phyloP scores from a whole-genome alignment of 2,113 vertebrate genomes.

The Hymenochirus boettgeri region DNA sequence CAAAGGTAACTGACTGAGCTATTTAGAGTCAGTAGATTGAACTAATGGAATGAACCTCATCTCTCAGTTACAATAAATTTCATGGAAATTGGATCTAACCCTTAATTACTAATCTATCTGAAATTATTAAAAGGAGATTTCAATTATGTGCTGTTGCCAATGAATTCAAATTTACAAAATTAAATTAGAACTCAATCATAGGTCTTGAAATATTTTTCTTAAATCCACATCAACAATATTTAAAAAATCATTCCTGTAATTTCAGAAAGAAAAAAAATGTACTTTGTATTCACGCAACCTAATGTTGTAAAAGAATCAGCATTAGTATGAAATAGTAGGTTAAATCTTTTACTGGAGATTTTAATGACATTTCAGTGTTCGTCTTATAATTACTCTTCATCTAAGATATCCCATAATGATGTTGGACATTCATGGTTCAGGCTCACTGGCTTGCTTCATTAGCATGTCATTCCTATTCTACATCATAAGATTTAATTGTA shows the following conservation, averaged over 20 bases:
- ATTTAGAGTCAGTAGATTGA: constrained; percentile 66
- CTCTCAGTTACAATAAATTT: constrained; percentile 89
- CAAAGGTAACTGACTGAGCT: constrained; percentile 66
- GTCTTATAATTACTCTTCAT: constrained; percentile 99
- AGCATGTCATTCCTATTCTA: constrained; percentile 99
- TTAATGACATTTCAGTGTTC: constrained; percentile 99
- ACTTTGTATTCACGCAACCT: constrained; percentile 72
- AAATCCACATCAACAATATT: constrained; percentile 67
- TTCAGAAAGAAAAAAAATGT: constrained; percentile 79
- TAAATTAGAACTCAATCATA: constrained; percentile 85
- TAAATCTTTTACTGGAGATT: constrained; percentile 99
- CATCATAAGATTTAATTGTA: constrained; percentile 99
- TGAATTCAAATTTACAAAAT: constrained; percentile 84
- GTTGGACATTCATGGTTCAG: constrained; percentile 99
- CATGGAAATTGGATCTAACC: constrained; percentile 85
- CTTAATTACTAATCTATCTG: constrained; percentile 97
- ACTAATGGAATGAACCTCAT: constrained; percentile 71
- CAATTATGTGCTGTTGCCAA: constrained; percentile 86
- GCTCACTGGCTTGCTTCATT: constrained; percentile 99
- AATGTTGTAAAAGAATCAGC: constrained; percentile 67
- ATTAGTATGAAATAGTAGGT: constrained; percentile 94
- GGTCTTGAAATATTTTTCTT: constrained; percentile 71
- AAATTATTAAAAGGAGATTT: constrained; percentile 98
- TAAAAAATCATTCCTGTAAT: constrained; percentile 72
- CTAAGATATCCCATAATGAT: constrained; percentile 98